phyloP scores from a whole-genome alignment of 2,888 invertebrate genomes.

The Clitarchus hookeri region DNA sequence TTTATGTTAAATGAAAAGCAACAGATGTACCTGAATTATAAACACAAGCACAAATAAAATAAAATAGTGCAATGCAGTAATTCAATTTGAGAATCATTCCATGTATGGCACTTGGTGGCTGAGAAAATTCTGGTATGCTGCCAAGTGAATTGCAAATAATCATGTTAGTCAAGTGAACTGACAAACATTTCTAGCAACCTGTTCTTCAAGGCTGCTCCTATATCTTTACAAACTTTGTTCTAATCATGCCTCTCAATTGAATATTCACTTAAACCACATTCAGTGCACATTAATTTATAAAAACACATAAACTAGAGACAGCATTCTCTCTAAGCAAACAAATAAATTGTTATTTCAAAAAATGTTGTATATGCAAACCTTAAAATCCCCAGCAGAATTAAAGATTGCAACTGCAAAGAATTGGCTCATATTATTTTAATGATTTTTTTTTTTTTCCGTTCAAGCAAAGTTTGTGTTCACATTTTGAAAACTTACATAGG shows the following conservation, averaged over 20 bases:
- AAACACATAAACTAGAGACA: too few relatives aligned
- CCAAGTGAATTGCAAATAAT: neutral
- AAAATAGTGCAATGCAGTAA: too few relatives aligned
- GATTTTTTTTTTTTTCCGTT: neutral
- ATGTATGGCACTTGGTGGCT: neutral
- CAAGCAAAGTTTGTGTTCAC: too few relatives aligned
- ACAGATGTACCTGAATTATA: too few relatives aligned
- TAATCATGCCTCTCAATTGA: neutral
- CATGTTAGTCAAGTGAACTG: neutral
- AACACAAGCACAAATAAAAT: too few relatives aligned
- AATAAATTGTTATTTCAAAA: neutral
- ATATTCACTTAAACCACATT: neutral
- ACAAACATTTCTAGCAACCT: neutral
- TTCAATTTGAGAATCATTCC: too few relatives aligned
- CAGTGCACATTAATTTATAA: neutral
- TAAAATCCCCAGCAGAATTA: neutral
- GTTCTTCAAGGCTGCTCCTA: neutral
- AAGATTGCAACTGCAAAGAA: slow-evolving; percentile 5
- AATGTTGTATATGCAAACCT: slow-evolving; percentile 15
- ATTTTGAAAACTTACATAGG: too few relatives aligned
- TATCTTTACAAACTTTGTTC: neutral
- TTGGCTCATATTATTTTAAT: neutral
- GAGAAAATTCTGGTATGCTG: neutral
- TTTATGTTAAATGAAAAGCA: too few relatives aligned
- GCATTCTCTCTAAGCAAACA: neutral